Evolutionary conservation across 2,797 vertebrate genomes (phyloP), one percentile per base, ranked within the genome.

Genomic region (Zalophus californianus): DNA sequence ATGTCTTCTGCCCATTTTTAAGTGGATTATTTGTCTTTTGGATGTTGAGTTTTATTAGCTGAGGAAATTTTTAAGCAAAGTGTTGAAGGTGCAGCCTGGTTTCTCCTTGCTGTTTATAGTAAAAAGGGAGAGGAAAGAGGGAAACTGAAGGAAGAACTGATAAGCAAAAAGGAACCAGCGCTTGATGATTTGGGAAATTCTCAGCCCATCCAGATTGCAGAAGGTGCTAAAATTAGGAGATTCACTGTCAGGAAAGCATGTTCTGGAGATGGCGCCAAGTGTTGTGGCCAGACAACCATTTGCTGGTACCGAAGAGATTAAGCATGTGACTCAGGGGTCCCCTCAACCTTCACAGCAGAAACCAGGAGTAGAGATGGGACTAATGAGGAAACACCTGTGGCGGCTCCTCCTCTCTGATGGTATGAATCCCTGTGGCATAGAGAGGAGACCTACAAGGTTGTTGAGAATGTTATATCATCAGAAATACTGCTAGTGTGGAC

Each of bases 191-290:
- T 91, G 41, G 20, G 92, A 87, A 91, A 70, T 44, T 82, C 41
- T 94, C 41, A 82, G 58, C 6, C 6, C 89, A 56, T 50, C 15
- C 56, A 64, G 32, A 79, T 92, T 64, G 18, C 48, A 78, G 77
- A 92, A 94, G 29, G 3, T 70, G 20, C 35, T 78, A 96, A 87
- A 94, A 79, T 89, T 84, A 85, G 90, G 44, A 79, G 35, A 62
- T 84, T 78, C 56, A 38, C 23, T 83, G 16, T 66, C 50, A 91
- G 10, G 58, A 91, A 94, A 60, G 29, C n/a, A 52, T 91, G 50
- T 54, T 91, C 52, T 62, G 38, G n/a, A 77, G 44, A 88, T 50
- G 84, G n/a, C 5, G 21, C 41, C 35, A 66, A 72, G 50, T 44
- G 4, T 41, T 88, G 23, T 70, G 68, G 41, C 60, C n/a, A 38